A percentile compares a stretch with the other conserved stretches of the same genome.
phyloP scores from a whole-genome alignment of 2,888 invertebrate genomes.

The Noctuana brunneofusca region DNA sequence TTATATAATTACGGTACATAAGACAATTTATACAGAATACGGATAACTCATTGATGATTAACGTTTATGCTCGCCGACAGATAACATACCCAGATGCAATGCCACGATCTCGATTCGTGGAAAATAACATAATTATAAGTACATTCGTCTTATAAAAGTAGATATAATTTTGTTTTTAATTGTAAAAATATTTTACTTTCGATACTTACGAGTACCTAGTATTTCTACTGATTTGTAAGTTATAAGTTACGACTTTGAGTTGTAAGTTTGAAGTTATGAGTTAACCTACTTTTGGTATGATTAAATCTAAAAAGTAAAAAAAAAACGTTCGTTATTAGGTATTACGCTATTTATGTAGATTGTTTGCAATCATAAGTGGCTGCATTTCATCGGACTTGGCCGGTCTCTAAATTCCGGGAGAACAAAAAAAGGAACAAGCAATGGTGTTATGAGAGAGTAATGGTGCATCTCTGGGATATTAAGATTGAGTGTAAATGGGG shows the following conservation, averaged over 20 bases:
- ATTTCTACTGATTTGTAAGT: too few species aligned
- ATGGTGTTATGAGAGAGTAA: constrained; percentile 69
- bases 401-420: constrained; percentile 24
- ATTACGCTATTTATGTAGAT: too few species aligned
- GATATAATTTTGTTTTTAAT: too few species aligned
- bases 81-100: constrained; percentile 28
- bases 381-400: background rate
- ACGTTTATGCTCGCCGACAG: constrained; percentile 41
- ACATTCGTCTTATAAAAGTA: background rate
- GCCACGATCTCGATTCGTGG: constrained; percentile 27
- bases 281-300: too few species aligned
- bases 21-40: constrained; percentile 50
- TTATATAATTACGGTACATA: constrained; percentile 60
- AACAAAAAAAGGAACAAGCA: constrained; percentile 49
- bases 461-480: constrained; percentile 78
- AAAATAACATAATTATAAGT: background rate
- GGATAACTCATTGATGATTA: constrained; percentile 50
- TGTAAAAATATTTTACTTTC: too few species aligned
- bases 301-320: too few species aligned
- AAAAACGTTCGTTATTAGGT: too few species aligned
- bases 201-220: too few species aligned
- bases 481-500: constrained; percentile 78
- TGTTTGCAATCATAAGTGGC: too few species aligned
- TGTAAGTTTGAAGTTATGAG: too few species aligned
- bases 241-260: too few species aligned